phyloP scores from a whole-genome alignment of 2,888 invertebrate genomes.

The Lamellibrachia satsuma region DNA sequence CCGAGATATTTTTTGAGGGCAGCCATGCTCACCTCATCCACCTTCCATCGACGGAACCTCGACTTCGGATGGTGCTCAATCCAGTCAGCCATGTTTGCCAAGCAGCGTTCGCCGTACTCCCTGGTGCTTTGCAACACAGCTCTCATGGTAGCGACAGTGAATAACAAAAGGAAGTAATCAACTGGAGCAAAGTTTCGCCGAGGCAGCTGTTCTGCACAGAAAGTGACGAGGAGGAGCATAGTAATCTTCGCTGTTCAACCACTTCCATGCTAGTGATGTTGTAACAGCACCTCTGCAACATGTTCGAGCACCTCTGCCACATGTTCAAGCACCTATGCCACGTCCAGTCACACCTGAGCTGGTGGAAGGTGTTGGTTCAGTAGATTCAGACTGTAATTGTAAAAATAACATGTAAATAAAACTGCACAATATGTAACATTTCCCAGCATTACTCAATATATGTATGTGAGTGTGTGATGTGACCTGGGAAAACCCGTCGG shows the following conservation, averaged over 20 bases:
- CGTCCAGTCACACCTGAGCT: not conserved
- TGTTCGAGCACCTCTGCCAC: not conserved
- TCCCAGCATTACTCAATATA: not conserved
- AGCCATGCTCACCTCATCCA: not conserved
- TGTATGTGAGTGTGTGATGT: not conserved
- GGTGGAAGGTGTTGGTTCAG: not conserved
- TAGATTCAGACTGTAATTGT: not conserved
- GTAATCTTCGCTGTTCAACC: not conserved
- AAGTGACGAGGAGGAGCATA: not conserved
- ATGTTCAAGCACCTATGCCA: not conserved
- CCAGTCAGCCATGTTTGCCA: not conserved
- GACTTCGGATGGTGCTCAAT: not conserved
- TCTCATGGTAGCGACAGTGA: not conserved
- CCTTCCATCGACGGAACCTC: not conserved
- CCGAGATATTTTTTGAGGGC: not conserved
- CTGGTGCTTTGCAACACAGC: not conserved
- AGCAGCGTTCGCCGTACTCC: not conserved
- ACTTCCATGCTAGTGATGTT: not conserved
- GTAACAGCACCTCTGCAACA: not conserved
- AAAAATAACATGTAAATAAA: not conserved
- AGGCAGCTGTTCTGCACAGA: not conserved
- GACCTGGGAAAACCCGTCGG: no score
- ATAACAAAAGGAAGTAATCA: not conserved
- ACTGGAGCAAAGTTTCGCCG: not conserved
- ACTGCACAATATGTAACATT: not conserved